A percentile compares a stretch with the other conserved stretches of the same genome.
Evolutionary conservation across 2,888 invertebrate genomes (phyloP).

Genomic region (Plagiodera versicolora): DNA sequence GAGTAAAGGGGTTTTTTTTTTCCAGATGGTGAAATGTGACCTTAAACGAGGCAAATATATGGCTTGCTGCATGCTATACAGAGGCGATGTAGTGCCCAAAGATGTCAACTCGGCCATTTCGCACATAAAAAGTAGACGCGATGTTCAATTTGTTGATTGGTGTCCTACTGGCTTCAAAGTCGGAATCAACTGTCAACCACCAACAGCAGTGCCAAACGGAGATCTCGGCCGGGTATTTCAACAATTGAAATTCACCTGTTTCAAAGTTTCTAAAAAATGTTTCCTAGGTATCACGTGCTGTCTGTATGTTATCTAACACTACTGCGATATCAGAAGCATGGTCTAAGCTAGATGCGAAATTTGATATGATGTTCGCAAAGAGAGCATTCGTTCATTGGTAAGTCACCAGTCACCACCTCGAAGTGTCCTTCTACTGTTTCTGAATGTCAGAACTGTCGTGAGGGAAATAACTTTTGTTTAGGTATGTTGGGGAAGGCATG

Average conservation of each 20-base stretch:
- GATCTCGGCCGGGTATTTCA: background rate
- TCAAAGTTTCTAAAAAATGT: background rate
- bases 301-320: background rate
- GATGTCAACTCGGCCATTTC: background rate
- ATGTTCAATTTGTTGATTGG: slow-evolving; percentile 2
- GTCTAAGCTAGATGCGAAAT: background rate
- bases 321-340: slow-evolving; percentile 3
- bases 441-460: too few species aligned
- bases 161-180: slow-evolving; percentile 7
- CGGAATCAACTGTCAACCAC: background rate
- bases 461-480: background rate
- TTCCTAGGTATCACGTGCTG: slow-evolving; percentile 41
- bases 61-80: slow-evolving; percentile 2
- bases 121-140: background rate
- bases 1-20: too few species aligned
- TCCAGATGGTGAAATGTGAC: slow-evolving; percentile 6
- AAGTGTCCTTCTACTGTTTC: too few species aligned
- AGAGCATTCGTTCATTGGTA: slow-evolving; percentile 6
- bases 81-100: background rate
- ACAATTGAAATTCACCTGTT: too few species aligned
- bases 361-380: slow-evolving; percentile 5
- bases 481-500: slow-evolving; percentile 70
- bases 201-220: background rate
- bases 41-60: background rate
- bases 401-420: too few species aligned